phyloP scores from a whole-genome alignment of 2,113 vertebrate genomes.

The Pterocles gutturalis region DNA sequence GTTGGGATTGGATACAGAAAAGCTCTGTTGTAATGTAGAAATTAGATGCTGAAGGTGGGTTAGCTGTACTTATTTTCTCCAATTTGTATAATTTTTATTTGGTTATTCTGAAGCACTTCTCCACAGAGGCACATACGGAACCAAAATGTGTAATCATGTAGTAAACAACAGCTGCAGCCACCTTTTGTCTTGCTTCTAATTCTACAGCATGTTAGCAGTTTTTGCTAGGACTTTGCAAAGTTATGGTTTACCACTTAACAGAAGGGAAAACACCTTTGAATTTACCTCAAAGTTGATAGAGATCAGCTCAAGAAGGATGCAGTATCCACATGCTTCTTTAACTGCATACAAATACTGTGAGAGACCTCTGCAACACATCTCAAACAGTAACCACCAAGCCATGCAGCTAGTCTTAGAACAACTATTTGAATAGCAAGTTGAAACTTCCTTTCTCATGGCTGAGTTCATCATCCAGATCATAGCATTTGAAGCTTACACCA shows the following conservation, averaged over 20 bases:
- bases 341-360: not conserved
- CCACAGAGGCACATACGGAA: conserved; percentile 18
- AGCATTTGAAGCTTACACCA: not conserved
- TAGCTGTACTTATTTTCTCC: not conserved
- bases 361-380: not conserved
- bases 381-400: not conserved
- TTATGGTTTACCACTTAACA: not conserved
- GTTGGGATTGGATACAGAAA: not conserved
- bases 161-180: conserved; percentile 62
- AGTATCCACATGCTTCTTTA: not conserved
- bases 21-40: not conserved
- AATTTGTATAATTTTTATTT: not conserved
- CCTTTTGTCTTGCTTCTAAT: conserved; percentile 8
- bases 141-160: not conserved
- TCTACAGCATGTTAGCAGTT: not conserved
- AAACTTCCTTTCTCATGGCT: not conserved
- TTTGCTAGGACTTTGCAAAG: not conserved
- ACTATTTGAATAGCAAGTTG: not conserved
- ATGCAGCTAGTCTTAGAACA: not conserved
- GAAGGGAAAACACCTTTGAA: not conserved
- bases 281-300: not conserved
- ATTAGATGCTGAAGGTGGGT: conserved; percentile 29
- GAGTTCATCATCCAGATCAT: not conserved
- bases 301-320: not conserved
- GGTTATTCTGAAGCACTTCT: conserved; percentile 8